These are phyloP conservation scores for Anagyrus pseudococci DNA, from an alignment of 2,888 invertebrate species.

Conservation along the genomic window DNA sequence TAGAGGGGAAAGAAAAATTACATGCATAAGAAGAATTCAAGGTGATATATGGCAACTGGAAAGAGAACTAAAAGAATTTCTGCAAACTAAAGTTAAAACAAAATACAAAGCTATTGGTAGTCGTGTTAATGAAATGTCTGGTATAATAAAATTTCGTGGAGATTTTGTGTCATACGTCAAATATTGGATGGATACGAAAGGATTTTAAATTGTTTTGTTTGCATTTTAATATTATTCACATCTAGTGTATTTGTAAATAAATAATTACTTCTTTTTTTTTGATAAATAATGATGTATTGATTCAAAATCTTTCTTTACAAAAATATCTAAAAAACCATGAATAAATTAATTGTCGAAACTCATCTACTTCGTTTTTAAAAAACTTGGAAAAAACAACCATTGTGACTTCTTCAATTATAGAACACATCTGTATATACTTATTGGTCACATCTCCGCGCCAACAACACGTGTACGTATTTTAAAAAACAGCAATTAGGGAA, in stretches of 20 bases:
- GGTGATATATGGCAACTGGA: conserved; percentile 88
- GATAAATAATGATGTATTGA: conserved; percentile 29
- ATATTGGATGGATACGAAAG: conserved; percentile 75
- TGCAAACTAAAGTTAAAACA: conserved; percentile 62
- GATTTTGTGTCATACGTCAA: conserved; percentile 74
- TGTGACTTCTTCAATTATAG: too few species aligned
- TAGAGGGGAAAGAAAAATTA: conserved; percentile 71
- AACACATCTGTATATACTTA: conserved; percentile 27
- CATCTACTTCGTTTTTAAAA: conserved; percentile 9
- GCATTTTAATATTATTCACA: conserved; percentile 8
- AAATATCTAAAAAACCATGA: conserved; percentile 14
- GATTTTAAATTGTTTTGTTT: conserved; percentile 68
- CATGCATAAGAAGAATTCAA: conserved; percentile 73
- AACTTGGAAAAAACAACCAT: neutral
- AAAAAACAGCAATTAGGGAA: conserved; percentile 22
- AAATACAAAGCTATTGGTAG: conserved; percentile 65
- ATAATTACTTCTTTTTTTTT: conserved; percentile 21
- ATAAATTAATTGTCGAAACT: conserved; percentile 34
- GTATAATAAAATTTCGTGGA: conserved; percentile 76
- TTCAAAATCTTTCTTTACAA: conserved; percentile 15
- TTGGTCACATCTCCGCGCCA: too few species aligned
- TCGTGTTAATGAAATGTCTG: conserved; percentile 78
- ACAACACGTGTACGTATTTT: too few species aligned
- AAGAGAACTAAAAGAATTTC: conserved; percentile 70
- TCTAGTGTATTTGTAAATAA: conserved; percentile 17